A percentile compares a stretch with the other conserved stretches of the same genome.
Evolutionary conservation across 1,140 invertebrate genomes (phyloP).

Genomic region (Geopemphigus sp.): DNA sequence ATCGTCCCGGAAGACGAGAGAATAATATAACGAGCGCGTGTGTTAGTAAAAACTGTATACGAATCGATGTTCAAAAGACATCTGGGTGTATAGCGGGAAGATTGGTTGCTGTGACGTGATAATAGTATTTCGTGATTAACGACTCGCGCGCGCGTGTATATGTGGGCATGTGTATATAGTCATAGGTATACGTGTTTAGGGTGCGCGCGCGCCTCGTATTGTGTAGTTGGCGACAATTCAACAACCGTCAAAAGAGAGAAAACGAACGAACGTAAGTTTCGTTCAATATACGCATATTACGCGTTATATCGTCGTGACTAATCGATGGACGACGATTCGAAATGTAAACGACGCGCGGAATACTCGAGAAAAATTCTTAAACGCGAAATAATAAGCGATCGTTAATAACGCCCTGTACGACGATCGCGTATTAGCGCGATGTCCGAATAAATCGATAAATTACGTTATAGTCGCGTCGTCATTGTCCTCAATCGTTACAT

Average conservation of each 20-base stretch:
- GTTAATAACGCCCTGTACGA: too few relatives aligned
- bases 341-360: too few relatives aligned
- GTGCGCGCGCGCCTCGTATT: background rate
- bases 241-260: background rate
- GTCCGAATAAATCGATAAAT: too few relatives aligned
- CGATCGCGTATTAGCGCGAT: too few relatives aligned
- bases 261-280: background rate
- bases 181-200: background rate
- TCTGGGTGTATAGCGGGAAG: slow-evolving; percentile 2
- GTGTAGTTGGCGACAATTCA: slow-evolving; percentile 37
- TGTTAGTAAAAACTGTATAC: background rate
- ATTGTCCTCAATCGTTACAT: too few relatives aligned
- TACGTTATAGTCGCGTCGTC: too few relatives aligned
- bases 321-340: too few relatives aligned
- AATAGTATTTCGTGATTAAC: slow-evolving; percentile 39
- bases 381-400: too few relatives aligned
- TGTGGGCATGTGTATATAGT: too few relatives aligned
- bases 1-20: slow-evolving; percentile 28
- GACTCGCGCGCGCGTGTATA: background rate
- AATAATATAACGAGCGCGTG: background rate
- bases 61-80: slow-evolving; percentile 34
- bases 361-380: too few relatives aligned
- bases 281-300: too few relatives aligned
- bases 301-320: too few relatives aligned
- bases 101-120: slow-evolving; percentile 38